Evolutionary conservation across 1,140 invertebrate genomes (phyloP).

Genomic region (Andricus grossulariae): DNA sequence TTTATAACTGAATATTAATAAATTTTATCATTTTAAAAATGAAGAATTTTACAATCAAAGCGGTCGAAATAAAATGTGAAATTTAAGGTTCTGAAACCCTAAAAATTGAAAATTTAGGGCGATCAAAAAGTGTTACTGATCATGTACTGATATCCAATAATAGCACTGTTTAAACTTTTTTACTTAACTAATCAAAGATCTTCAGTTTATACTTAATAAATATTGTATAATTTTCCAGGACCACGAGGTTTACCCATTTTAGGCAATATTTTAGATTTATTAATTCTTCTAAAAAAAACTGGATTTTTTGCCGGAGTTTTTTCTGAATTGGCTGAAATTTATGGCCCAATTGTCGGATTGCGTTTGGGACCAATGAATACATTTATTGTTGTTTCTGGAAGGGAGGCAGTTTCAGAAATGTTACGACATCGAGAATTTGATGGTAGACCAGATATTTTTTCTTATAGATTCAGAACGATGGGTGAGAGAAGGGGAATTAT

Average conservation of each 20-base stretch:
- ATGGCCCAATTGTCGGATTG: constrained; percentile 67
- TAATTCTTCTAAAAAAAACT: constrained; percentile 58
- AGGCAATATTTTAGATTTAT: constrained; percentile 66
- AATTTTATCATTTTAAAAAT: too few species aligned
- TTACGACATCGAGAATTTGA: constrained; percentile 66
- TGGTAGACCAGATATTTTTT: constrained; percentile 64
- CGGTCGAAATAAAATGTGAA: too few species aligned
- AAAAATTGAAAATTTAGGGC: too few species aligned
- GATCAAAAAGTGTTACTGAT: too few species aligned
- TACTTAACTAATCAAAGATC: background rate
- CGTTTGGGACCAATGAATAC: constrained; percentile 59
- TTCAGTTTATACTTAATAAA: background rate
- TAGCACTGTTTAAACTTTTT: background rate
- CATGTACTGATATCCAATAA: too few species aligned
- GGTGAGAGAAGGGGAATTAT: constrained; percentile 63
- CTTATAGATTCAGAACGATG: constrained; percentile 58
- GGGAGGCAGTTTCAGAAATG: constrained; percentile 64
- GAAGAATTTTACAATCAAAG: too few species aligned
- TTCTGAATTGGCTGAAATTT: constrained; percentile 60
- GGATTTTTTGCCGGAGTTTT: constrained; percentile 60
- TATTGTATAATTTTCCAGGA: constrained; percentile 51
- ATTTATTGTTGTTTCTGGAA: constrained; percentile 66
- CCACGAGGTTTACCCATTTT: constrained; percentile 67
- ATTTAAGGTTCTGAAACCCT: too few species aligned
- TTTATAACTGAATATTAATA: too few species aligned